Evolutionary conservation across 2,113 vertebrate genomes (phyloP).

Genomic region (Calidris pygmaea): DNA sequence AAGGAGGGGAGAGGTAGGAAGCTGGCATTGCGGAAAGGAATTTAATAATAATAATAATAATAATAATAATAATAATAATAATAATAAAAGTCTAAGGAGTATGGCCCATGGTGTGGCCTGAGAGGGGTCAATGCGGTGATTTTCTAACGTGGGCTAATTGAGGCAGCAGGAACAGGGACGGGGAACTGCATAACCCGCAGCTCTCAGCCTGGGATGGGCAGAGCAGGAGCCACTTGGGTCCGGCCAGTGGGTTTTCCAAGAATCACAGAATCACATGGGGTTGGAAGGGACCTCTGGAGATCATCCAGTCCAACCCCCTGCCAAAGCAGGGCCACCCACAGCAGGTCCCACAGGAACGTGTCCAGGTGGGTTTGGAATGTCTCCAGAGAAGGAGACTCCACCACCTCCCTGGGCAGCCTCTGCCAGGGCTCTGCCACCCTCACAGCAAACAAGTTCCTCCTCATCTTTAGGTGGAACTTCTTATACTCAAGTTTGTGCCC

Average conservation of each 20-base stretch:
- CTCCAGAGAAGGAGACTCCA: no score
- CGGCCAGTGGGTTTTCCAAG: background rate
- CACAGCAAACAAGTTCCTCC: no score
- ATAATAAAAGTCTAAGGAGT: background rate
- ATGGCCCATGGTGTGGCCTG: conserved; percentile 1
- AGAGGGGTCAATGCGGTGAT: background rate
- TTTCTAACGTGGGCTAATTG: background rate
- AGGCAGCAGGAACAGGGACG: background rate
- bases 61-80: background rate
- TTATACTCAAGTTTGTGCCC: no score
- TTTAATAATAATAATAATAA: background rate
- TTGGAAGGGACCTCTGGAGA: no score
- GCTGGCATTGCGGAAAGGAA: background rate
- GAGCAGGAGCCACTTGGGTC: background rate
- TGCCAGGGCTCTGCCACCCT: no score
- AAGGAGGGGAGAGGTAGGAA: conserved; percentile 8
- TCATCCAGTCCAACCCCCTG: no score
- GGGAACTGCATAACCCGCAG: background rate
- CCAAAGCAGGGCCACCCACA: no score
- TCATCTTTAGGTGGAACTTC: no score
- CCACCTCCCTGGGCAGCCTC: no score
- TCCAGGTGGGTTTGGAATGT: no score
- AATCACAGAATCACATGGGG: no score
- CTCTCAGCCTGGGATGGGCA: background rate
- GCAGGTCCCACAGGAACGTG: no score